Percentiles rank a stretch among this genome's conserved stretches.
These are phyloP conservation scores for Thecophora atra DNA, from an alignment of 2,888 invertebrate species.

Conservation along the genomic window DNA sequence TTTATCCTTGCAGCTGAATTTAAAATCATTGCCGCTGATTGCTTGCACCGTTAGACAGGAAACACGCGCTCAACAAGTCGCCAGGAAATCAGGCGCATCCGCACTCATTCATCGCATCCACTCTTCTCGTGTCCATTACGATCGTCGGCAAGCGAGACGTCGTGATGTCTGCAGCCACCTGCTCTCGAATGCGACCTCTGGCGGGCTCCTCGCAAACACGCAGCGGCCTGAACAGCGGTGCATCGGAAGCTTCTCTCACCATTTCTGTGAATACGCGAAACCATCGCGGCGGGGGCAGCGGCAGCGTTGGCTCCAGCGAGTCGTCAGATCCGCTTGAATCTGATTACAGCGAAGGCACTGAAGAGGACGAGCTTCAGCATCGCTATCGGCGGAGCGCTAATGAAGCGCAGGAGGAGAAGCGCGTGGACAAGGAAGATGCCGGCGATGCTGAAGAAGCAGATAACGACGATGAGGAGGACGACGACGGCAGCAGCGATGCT, in stretches of 20 bases:
- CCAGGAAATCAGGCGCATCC: slow-evolving; percentile 6
- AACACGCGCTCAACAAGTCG: neutral
- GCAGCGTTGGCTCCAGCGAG: slow-evolving; percentile 59
- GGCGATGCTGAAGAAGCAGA: slow-evolving; percentile 43
- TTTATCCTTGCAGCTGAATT: slow-evolving; percentile 12
- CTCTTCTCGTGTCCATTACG: neutral
- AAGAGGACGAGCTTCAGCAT: slow-evolving; percentile 48
- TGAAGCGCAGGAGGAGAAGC: slow-evolving; percentile 43
- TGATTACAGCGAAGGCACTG: slow-evolving; percentile 61
- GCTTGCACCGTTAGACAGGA: slow-evolving; percentile 11
- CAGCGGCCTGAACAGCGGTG: slow-evolving; percentile 40
- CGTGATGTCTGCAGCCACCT: slow-evolving; percentile 64
- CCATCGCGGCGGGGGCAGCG: slow-evolving; percentile 40
- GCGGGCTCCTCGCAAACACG: slow-evolving; percentile 33
- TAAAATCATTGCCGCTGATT: slow-evolving; percentile 21
- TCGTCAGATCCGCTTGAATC: slow-evolving; percentile 65
- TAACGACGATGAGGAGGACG: slow-evolving; percentile 48
- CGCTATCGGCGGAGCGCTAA: slow-evolving; percentile 29
- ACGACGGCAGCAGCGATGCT: slow-evolving; percentile 51
- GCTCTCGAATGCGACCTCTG: slow-evolving; percentile 58
- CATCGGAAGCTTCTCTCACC: slow-evolving; percentile 57
- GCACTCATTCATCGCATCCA: neutral
- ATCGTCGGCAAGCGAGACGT: slow-evolving; percentile 32
- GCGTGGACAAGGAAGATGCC: slow-evolving; percentile 44
- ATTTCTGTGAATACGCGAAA: slow-evolving; percentile 48